Percentiles rank a stretch among this genome's conserved stretches.
phyloP scores from a whole-genome alignment of 1,140 invertebrate species.

The Oscheius sp. region DNA sequence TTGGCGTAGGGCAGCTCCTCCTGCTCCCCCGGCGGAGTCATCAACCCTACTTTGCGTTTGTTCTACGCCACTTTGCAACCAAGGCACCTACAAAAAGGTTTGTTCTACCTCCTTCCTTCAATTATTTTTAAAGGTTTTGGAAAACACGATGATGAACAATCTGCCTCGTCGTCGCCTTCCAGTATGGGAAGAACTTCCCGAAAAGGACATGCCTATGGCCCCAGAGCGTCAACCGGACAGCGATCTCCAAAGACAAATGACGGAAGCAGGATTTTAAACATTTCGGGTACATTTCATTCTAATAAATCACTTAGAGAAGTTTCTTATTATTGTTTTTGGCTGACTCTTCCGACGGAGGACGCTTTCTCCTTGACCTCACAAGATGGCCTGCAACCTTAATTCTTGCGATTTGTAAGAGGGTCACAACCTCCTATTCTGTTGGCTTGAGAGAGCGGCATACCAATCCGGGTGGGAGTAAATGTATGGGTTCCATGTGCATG shows the following conservation, averaged over 20 bases:
- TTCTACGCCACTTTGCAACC: neutral
- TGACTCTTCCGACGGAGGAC: too few species aligned
- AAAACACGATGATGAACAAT: constrained; percentile 1
- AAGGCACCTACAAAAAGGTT: neutral
- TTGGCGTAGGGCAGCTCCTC: neutral
- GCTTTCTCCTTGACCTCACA: too few species aligned
- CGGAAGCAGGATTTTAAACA: neutral
- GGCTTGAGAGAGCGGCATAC: too few species aligned
- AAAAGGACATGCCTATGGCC: too few species aligned
- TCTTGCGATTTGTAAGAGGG: too few species aligned
- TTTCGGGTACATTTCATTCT: too few species aligned
- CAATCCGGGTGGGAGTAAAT: too few species aligned
- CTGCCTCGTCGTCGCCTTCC: neutral
- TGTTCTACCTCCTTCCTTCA: neutral
- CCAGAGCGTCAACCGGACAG: neutral
- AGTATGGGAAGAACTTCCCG: neutral
- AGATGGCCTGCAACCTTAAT: too few species aligned
- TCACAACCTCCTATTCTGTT: too few species aligned
- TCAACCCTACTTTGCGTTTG: neutral
- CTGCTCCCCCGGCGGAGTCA: neutral
- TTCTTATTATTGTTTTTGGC: too few species aligned
- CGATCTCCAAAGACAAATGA: neutral
- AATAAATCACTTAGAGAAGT: too few species aligned
- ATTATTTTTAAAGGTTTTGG: neutral
- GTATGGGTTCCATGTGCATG: too few species aligned